Percentiles rank a stretch among this genome's conserved stretches.
phyloP scores from a whole-genome alignment of 2,113 vertebrate species.

The Garra rufa region DNA sequence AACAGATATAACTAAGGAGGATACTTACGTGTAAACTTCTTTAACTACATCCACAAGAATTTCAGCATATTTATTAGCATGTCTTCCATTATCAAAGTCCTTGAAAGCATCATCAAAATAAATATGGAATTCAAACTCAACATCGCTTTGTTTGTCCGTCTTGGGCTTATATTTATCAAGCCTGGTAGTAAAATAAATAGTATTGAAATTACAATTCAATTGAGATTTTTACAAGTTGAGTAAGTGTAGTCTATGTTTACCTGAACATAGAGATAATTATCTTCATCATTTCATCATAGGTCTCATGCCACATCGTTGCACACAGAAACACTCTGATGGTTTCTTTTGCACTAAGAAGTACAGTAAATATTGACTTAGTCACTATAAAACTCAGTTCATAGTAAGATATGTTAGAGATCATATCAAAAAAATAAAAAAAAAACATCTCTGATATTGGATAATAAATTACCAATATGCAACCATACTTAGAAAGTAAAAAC shows the following conservation, averaged over 20 bases:
- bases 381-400: no score
- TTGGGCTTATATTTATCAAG: constrained; percentile 73
- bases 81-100: constrained; percentile 55
- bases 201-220: background rate
- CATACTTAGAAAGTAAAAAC: background rate
- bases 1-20: background rate
- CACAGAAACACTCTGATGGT: constrained; percentile 61
- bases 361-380: background rate
- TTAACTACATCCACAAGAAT: constrained; percentile 58
- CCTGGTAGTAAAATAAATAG: constrained; percentile 53
- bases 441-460: background rate
- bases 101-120: no score
- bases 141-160: background rate
- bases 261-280: constrained; percentile 78
- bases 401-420: no score
- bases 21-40: constrained; percentile 67
- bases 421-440: no score
- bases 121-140: no score
- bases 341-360: constrained; percentile 40
- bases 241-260: constrained; percentile 55
- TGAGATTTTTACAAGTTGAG: background rate
- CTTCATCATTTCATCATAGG: constrained; percentile 73
- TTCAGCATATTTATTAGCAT: constrained; percentile 63
- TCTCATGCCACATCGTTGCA: no score
- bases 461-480: background rate